Base-by-base conservation (phyloP, 2,797 vertebrate species). In the Rhinatrema bivittatum region DNA sequence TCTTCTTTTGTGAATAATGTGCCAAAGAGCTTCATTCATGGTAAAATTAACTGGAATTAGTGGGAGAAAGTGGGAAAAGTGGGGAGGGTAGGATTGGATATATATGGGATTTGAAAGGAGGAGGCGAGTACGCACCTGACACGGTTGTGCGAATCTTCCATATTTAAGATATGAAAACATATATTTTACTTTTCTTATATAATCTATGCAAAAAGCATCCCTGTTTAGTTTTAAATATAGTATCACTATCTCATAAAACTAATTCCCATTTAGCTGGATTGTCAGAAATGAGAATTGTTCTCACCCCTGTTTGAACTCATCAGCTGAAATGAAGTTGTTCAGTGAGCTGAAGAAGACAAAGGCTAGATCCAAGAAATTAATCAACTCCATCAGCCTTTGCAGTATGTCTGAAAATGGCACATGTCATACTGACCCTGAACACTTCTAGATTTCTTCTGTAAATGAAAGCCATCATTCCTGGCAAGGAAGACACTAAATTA, bases 291-390 rank as follows among this genome's bases (percentile, higher is more conserved):
- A 93, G 84, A 85, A 91, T 89, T 78, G 79, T 85, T 86, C 85
- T 95, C 95, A 98, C 94, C 95, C 69, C 71, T 62, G 76, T 69
- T 80, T 97, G 94, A 98, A 94, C 94, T 97, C 93, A 94, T 97
- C 93, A 91, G 85, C 78, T 68, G 87, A 91, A 97, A 97, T 97
- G 91, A 95, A 95, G 87, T 93, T 97, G 92, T 84, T 94, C 93
- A 96, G 74, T 90, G 91, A 89, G 84, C 90, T 96, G 94, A 84
- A 90, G 91, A 98, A 94, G 93, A 98, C 91, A 90, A 90, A 96
- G 81, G 86, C 87, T 64, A 82, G 78, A 84, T 83, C 81, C 81
- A 58, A 81, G 53, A 76, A 86, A 93, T 98, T 92, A 91, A 97
- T 95, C 91, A 92, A 86, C 84, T 78, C 86, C 85, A 86, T 86